These are phyloP conservation scores for Palaemon carinicauda DNA, from an alignment of 1,140 invertebrate species.

Conservation along the genomic window DNA sequence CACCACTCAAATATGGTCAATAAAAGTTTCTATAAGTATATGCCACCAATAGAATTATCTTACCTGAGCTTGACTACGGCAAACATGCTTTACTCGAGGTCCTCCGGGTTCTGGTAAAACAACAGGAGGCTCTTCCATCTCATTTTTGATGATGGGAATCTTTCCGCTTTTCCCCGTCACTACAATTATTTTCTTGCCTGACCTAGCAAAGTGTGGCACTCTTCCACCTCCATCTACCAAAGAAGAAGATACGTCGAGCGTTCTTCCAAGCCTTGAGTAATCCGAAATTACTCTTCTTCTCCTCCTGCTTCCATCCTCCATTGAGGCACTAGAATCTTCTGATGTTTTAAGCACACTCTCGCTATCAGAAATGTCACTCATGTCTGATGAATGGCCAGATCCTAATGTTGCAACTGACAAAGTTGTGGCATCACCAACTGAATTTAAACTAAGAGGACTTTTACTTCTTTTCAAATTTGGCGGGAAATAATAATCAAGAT, in stretches of 20 bases:
- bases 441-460: neutral
- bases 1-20: no score
- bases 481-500: conserved; percentile 56
- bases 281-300: no score
- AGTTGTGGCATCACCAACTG: neutral
- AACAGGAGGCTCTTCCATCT: conserved; percentile 14
- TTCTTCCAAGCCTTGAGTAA: no score
- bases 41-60: neutral
- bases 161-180: neutral
- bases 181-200: conserved; percentile 24
- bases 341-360: conserved; percentile 33
- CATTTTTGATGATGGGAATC: neutral
- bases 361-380: conserved; percentile 43
- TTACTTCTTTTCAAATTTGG: conserved; percentile 10
- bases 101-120: conserved; percentile 21
- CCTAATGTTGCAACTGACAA: neutral
- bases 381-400: conserved; percentile 39
- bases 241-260: no score
- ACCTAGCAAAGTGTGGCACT: neutral
- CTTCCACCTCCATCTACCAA: no score
- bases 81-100: conserved; percentile 57
- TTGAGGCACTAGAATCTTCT: conserved; percentile 33
- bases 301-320: conserved; percentile 20
- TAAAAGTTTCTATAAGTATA: no score
- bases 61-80: conserved; percentile 58